phyloP scores from a whole-genome alignment of 2,888 invertebrate genomes.

The Tineola bisselliella region DNA sequence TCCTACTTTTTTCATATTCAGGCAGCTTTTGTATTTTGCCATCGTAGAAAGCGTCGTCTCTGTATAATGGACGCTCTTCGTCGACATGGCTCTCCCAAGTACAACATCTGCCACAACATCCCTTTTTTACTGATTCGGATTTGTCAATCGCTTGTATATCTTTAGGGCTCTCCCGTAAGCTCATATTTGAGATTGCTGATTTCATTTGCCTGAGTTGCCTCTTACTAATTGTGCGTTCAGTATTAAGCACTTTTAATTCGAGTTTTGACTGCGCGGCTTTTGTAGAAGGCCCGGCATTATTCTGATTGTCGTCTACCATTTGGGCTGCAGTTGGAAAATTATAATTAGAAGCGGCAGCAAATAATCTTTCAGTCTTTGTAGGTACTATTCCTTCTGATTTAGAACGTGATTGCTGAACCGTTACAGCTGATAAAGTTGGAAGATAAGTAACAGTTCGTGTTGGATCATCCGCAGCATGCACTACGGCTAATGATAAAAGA shows the following conservation, averaged over 20 bases:
- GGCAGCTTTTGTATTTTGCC: slow-evolving; percentile 44
- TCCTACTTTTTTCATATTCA: slow-evolving; percentile 45
- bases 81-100: slow-evolving; percentile 46
- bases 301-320: slow-evolving; percentile 32
- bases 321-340: slow-evolving; percentile 47
- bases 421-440: slow-evolving; percentile 38
- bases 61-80: slow-evolving; percentile 50
- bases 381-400: slow-evolving; percentile 24
- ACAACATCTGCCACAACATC: slow-evolving; percentile 38
- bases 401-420: slow-evolving; percentile 25
- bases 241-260: slow-evolving; percentile 36
- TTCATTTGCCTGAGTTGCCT: slow-evolving; percentile 45
- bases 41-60: slow-evolving; percentile 54
- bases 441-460: slow-evolving; percentile 51
- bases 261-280: slow-evolving; percentile 30
- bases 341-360: slow-evolving; percentile 31
- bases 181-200: slow-evolving; percentile 40
- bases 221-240: slow-evolving; percentile 37
- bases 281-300: slow-evolving; percentile 36
- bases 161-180: slow-evolving; percentile 19
- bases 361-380: slow-evolving; percentile 32
- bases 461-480: slow-evolving; percentile 36
- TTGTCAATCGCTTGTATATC: background rate
- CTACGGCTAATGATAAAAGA: slow-evolving; percentile 41
- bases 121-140: slow-evolving; percentile 26